Evolutionary conservation across 30 jellyfish, hydroid and myxozoan genomes (phyloP), one percentile per base, ranked within the genome.

Genomic region (Pseudorhiza aurosa): DNA sequence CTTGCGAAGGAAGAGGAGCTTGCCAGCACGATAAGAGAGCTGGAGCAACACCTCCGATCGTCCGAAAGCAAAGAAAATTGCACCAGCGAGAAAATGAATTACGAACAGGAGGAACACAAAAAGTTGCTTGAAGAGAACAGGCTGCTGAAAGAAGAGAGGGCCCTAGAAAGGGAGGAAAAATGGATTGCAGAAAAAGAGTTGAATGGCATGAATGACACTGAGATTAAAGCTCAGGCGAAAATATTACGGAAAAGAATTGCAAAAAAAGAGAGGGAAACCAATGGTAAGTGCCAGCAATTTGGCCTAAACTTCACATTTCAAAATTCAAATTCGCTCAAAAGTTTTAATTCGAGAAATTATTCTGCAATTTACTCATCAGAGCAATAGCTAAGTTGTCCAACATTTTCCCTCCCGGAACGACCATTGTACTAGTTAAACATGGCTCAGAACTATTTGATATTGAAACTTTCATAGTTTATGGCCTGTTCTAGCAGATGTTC

Each of bases 121-220:
- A 21, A 51, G 47, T n/a, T 40, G 32, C 40, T 33, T 12, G 81
- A 68, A 18, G 65, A 68, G 33, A 68, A 39, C 43, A 11, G 33
- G 25, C 31, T 18, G 2, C 42, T 76, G 37, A 58, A 80, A 65
- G 84, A 65, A 26, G 91, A 65, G 26, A 78, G 82, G 55, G 77
- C 55, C 12, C 39, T 65, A 49, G 91, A 63, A 45, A 42, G 84
- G 22, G 47, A 26, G 28, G 91, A 65, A 29, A 51, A 77, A 29
- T 55, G 47, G 53, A 59, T 12, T 29, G 32, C 68, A 1, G 75
- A 65, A 1, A 64, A 39, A 27, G 58, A 67, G 3, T 22, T 63
- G 4, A 33, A 8, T 2, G 67, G 67, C 4, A 19, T 15, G 2
- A 82, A 59, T 10, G 49, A 77, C 12, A 31, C 45, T 18, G 88